phyloP scores from a whole-genome alignment of 1,140 invertebrate genomes.

The Heterodera schachtii region DNA sequence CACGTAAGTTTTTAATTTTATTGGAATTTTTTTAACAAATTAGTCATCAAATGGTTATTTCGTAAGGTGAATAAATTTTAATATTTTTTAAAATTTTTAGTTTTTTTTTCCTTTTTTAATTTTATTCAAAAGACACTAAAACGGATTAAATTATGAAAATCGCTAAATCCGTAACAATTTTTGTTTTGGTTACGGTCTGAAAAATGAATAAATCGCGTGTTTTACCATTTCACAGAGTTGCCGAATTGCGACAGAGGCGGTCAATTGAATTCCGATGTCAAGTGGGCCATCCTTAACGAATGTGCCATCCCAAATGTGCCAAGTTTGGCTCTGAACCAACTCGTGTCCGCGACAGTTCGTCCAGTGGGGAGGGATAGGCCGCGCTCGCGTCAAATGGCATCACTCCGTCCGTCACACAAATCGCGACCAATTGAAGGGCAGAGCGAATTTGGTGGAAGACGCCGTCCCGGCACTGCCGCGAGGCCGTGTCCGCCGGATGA shows the following conservation, averaged over 20 bases:
- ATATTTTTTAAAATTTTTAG: no score
- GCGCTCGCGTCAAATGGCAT: slow-evolving; percentile 66
- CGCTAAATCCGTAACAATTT: no score
- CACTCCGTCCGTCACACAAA: slow-evolving; percentile 90
- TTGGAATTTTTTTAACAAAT: no score
- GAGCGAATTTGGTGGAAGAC: slow-evolving; percentile 87
- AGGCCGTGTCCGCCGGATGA: slow-evolving; percentile 88
- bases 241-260: slow-evolving; percentile 78
- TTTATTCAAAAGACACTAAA: no score
- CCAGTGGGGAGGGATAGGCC: slow-evolving; percentile 23
- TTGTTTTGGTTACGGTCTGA: no score
- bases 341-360: slow-evolving; percentile 19
- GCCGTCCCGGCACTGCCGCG: slow-evolving; percentile 83
- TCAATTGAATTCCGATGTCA: slow-evolving; percentile 69
- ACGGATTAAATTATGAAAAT: no score
- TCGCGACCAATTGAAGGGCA: slow-evolving; percentile 95
- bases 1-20: no score
- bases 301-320: background rate
- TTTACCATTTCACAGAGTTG: slow-evolving; percentile 73
- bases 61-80: no score
- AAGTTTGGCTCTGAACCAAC: background rate
- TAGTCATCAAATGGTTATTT: no score
- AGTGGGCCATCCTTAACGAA: slow-evolving; percentile 55
- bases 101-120: no score
- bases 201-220: no score